Percentiles rank a stretch among this genome's conserved stretches.
These are phyloP conservation scores for Aspiorhynchus laticeps DNA, from an alignment of 2,113 vertebrate species.

Conservation along the genomic window DNA sequence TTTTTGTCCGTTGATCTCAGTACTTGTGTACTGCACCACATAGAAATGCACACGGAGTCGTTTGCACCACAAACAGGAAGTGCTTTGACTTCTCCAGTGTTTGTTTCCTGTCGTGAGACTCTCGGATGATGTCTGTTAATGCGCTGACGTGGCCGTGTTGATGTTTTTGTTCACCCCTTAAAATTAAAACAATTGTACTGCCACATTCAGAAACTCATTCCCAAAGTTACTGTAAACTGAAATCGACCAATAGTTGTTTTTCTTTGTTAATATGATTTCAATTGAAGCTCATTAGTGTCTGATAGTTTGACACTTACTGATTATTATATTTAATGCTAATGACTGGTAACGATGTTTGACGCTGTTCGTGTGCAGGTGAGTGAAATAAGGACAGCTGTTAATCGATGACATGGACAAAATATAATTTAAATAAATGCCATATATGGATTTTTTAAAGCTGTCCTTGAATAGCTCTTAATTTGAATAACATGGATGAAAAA, in stretches of 20 bases:
- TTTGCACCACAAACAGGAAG: conserved; percentile 81
- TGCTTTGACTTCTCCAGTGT: conserved; percentile 71
- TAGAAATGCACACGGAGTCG: conserved; percentile 60
- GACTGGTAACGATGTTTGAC: conserved; percentile 7
- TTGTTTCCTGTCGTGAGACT: conserved; percentile 73
- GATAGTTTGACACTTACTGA: too few species aligned
- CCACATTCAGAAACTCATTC: conserved; percentile 2
- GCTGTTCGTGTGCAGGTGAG: too few species aligned
- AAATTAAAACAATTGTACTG: background rate
- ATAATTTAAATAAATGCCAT: conserved; percentile 72
- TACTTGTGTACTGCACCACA: conserved; percentile 62
- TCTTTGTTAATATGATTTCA: background rate
- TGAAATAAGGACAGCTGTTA: conserved; percentile 4
- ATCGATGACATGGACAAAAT: conserved; percentile 63
- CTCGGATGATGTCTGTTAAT: too few species aligned
- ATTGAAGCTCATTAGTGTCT: too few species aligned
- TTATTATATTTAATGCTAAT: conserved; percentile 11
- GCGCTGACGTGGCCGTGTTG: background rate
- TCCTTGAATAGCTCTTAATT: conserved; percentile 56
- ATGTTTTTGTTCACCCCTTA: background rate
- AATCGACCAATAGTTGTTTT: background rate
- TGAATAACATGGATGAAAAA: conserved; percentile 64
- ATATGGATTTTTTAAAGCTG: conserved; percentile 68
- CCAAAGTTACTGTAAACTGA: background rate
- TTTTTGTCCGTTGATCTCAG: conserved; percentile 59